Conservation (phyloP, 2,888 invertebrate species). For the Polyommatus icarus region DNA sequence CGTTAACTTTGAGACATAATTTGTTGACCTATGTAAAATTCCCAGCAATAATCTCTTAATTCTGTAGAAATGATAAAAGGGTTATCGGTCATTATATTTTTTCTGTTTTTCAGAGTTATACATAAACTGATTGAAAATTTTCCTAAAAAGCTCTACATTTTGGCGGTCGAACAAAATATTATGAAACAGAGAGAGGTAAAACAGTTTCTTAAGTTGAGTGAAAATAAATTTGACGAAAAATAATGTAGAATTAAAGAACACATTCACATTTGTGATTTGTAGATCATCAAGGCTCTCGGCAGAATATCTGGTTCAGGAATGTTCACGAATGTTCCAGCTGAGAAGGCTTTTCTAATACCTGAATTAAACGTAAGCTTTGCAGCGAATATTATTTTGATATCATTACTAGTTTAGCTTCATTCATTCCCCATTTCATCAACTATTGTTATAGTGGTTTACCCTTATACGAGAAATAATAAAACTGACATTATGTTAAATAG, state of each 20-base stretch:
- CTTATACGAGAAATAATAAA: too few relatives aligned
- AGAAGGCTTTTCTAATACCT: constrained; percentile 80
- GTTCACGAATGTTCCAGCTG: constrained; percentile 75
- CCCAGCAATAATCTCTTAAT: too few relatives aligned
- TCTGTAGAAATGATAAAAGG: too few relatives aligned
- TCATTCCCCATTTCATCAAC: too few relatives aligned
- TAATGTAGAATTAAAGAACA: constrained; percentile 3
- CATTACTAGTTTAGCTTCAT: too few relatives aligned
- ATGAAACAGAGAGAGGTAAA: constrained; percentile 71
- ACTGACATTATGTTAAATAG: too few relatives aligned
- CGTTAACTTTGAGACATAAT: constrained; percentile 43
- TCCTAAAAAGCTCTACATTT: constrained; percentile 81
- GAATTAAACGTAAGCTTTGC: constrained; percentile 62
- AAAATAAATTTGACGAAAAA: not conserved
- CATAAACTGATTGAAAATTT: constrained; percentile 70
- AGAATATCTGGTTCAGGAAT: constrained; percentile 75
- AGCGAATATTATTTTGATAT: not conserved
- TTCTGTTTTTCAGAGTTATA: constrained; percentile 62
- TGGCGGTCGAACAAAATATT: constrained; percentile 83
- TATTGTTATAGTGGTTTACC: too few relatives aligned
- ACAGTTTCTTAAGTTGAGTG: not conserved
- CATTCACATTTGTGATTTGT: constrained; percentile 41
- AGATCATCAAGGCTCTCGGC: constrained; percentile 81
- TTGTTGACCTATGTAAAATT: not conserved
- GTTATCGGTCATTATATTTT: too few relatives aligned